A percentile compares a stretch with the other conserved stretches of the same genome.
Evolutionary conservation across 1,140 invertebrate genomes (phyloP).

Genomic region (Chelonus insularis): DNA sequence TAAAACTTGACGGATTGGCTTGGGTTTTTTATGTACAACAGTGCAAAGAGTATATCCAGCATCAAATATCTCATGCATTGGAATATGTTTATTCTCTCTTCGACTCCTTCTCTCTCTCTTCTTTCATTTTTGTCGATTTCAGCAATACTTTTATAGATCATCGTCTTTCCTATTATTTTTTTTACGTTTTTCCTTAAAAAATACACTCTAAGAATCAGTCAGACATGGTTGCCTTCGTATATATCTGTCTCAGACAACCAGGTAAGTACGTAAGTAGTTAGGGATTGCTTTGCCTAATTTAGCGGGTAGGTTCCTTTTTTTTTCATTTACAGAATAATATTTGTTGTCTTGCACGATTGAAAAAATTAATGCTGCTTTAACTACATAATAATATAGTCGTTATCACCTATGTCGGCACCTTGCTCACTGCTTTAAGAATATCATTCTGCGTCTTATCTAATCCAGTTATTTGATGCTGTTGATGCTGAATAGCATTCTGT

Average conservation of each 20-base stretch:
- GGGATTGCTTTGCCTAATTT: conserved; percentile 31
- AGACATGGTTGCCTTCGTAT: conserved; percentile 37
- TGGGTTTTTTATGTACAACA: too few species aligned
- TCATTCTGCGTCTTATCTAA: conserved; percentile 68
- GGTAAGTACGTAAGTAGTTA: conserved; percentile 45
- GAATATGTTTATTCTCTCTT: not conserved
- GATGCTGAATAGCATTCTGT: conserved; percentile 64
- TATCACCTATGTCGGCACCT: conserved; percentile 67
- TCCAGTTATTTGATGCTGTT: conserved; percentile 66
- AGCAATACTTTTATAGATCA: not conserved
- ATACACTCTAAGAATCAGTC: conserved; percentile 52
- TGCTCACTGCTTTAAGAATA: conserved; percentile 68
- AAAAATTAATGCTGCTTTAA: not conserved
- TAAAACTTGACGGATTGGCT: too few species aligned
- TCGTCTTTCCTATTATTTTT: conserved; percentile 14
- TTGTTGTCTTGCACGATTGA: conserved; percentile 10
- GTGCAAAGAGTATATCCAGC: too few species aligned
- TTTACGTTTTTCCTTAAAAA: conserved; percentile 32
- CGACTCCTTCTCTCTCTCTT: not conserved
- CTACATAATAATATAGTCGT: conserved; percentile 14
- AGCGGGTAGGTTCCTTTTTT: too few species aligned
- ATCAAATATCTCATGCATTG: too few species aligned
- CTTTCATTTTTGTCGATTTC: not conserved
- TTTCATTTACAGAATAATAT: conserved; percentile 27
- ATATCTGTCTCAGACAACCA: conserved; percentile 38